Evolutionary conservation across 92 coral and sea anemone genomes (phyloP), one percentile per base, ranked within the genome.

Genomic region (Epizoanthus rinbou): DNA sequence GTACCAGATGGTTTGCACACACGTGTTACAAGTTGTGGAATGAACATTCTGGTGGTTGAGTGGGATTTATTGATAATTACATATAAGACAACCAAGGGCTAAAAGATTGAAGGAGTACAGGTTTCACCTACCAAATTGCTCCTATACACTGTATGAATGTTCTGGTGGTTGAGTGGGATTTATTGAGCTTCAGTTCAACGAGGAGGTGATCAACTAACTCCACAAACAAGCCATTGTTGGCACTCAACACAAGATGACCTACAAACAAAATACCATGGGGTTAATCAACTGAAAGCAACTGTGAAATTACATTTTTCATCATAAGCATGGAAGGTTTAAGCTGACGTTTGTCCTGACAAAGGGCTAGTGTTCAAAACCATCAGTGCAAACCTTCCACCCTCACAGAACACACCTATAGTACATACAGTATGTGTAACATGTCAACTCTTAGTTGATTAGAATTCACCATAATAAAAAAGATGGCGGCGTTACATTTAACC

Each of bases 71-170:
- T 47, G 15, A 50, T 50, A 0, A 50, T 50, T 0, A 9, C 3
- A 2, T 9, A 5, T 9, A 50, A 50, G 3, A 50, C 9, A 2
- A 6, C 14, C 11, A 50, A 50, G 54, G 54, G 16, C 54, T 50
- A 15, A 50, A 50, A 10, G 14, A 50, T 24, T 9, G 7, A 43
- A 6, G 3, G 1, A 5, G 25, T n/a, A 0, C 1, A 4, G 63
- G 3, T 21, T 39, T 18, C 23, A 16, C 91, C 73, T 57, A 95
- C 98, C 98, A 95, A 45, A 95, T 89, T 10, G 98, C 97, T 45
- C 98, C 98, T 72, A 95, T 90, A 62, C 98, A 95, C 81, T 95
- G 98, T 16, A 95, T 95, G 75, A 93, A 95, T 0, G 98, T 95
- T 71, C 98, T 88, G 23, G 98, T 95, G 69, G 97, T 95, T 2